Base-by-base conservation (phyloP, 2,888 invertebrate species). In the Leuctra nigra region DNA sequence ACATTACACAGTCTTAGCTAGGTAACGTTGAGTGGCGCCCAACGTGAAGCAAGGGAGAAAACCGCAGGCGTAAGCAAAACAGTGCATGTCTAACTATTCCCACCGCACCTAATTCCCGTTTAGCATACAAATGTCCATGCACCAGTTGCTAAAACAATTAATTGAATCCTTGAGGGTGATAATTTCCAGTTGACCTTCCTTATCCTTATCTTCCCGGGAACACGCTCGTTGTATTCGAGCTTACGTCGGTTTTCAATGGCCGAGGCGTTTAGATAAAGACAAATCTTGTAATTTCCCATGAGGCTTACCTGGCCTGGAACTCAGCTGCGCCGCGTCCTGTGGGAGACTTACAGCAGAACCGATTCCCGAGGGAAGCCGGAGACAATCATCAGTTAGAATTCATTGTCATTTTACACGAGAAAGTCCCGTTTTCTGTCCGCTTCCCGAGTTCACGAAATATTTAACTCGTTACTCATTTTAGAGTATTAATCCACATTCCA, bases 211-310 rank as follows among this genome's bases (percentile, higher is more conserved):
- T 7, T 11, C 29, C 29, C 29, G 6, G 29, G 29, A n/a, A n/a
- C n/a, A n/a, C n/a, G n/a, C n/a, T 29, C 6, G 29, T 29, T 29
- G 29, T 7, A 29, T 29, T 29, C 7, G 11, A 29, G 11, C 7
- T 29, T 29, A 11, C 6, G 29, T 7, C 7, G 29, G 29, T 29
- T 7, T 29, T 6, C 29, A 6, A 29, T 29, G 29, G 29, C 6
- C 11, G 11, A 7, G 6, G 29, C 7, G 29, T 29, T 7, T 11
- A 44, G 22, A 44, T 23, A 44, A 16, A 20, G 44, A 20, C 44
- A 44, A 44, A 44, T 44, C 44, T 44, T 23, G 23, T 44, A 44
- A 44, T 44, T 44, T 44, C 44, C 44, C 44, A 44, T 20, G 44
- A 4, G 44, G 23, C 22, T 44, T 44, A 44, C 29, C 29, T n/a